Conservation (phyloP, 2,888 invertebrate genomes). For the Unio pictorum region DNA sequence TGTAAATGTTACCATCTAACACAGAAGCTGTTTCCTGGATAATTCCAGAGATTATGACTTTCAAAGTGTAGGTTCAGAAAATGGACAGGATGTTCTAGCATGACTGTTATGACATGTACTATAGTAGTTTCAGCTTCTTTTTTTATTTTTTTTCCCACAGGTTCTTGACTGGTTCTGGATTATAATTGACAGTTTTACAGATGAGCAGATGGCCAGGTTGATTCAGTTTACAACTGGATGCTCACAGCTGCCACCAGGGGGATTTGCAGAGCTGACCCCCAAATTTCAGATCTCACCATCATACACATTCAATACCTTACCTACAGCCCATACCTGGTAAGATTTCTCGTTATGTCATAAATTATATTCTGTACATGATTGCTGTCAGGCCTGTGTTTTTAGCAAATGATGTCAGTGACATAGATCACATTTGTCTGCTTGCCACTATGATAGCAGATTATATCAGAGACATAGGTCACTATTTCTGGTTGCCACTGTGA, state of each 20-base stretch:
- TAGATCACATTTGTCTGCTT: neutral
- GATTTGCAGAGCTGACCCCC: constrained; percentile 91
- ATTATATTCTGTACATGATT: neutral
- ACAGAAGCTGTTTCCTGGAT: no score
- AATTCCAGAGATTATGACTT: no score
- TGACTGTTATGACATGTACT: neutral
- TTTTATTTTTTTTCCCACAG: constrained; percentile 36
- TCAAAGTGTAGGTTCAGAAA: no score
- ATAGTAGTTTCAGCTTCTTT: neutral
- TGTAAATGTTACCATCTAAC: no score
- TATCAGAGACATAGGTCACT: no score
- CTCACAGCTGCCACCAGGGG: constrained; percentile 91
- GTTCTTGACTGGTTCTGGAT: constrained; percentile 94
- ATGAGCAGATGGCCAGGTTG: constrained; percentile 92
- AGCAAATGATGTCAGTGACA: no score
- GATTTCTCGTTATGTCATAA: constrained; percentile 35
- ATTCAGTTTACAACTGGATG: constrained; percentile 93
- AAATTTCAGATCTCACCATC: constrained; percentile 93
- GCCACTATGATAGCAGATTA: no score
- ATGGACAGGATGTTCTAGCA: no score
- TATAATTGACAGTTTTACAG: constrained; percentile 88
- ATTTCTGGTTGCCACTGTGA: no score
- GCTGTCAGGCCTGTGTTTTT: neutral
- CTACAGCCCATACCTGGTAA: constrained; percentile 94
- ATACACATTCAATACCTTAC: constrained; percentile 86